Percentiles rank a stretch among this genome's conserved stretches.
Evolutionary conservation across 1,140 invertebrate species (phyloP).

Genomic region (Oncopeltus fasciatus): DNA sequence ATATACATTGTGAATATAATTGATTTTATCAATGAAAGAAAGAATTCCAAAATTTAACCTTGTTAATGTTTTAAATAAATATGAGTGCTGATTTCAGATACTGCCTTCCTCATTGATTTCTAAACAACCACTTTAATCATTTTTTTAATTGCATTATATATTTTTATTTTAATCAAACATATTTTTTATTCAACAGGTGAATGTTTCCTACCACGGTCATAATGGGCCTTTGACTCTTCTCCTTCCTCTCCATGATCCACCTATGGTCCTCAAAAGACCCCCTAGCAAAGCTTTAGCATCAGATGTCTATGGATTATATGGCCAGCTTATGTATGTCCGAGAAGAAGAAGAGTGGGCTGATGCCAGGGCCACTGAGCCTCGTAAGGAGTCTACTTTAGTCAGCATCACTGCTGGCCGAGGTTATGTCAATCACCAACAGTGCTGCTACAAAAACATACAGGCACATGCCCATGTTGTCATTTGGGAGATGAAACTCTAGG

Average conservation of each 20-base stretch:
- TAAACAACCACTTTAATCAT: no score
- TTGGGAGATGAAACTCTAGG: conserved; percentile 82
- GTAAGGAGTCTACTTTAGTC: conserved; percentile 54
- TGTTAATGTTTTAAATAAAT: no score
- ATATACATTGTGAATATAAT: no score
- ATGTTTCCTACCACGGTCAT: conserved; percentile 83
- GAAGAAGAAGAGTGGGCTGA: conserved; percentile 54
- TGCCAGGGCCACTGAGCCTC: conserved; percentile 61
- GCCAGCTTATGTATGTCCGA: conserved; percentile 75
- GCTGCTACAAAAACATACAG: conserved; percentile 47
- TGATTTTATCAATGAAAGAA: no score
- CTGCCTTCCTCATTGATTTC: no score
- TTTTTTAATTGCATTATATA: no score
- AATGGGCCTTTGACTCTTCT: conserved; percentile 79
- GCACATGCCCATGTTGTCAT: conserved; percentile 74
- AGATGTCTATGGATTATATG: conserved; percentile 79
- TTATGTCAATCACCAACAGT: conserved; percentile 68
- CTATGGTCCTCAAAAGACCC: conserved; percentile 24
- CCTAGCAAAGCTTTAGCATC: conserved; percentile 45
- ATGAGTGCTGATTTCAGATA: no score
- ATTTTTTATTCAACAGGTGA: no score
- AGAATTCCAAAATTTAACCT: no score
- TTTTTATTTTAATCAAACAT: no score
- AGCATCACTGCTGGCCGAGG: conserved; percentile 76
- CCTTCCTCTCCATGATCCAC: conserved; percentile 47